phyloP scores from a whole-genome alignment of 92 coral and sea anemone genomes.

The Porites divaricata region DNA sequence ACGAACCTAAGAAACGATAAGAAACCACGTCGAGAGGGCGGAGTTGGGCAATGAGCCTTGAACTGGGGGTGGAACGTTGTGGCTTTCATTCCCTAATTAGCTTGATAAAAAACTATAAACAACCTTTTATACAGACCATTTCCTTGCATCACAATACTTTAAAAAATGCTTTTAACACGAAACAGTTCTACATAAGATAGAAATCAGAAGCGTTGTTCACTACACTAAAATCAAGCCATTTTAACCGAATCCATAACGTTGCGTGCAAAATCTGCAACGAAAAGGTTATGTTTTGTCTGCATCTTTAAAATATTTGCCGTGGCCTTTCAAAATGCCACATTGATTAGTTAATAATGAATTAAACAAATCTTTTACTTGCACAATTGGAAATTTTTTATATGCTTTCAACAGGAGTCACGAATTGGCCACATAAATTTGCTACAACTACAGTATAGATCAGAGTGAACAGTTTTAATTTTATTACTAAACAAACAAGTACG shows the following conservation, averaged over 20 bases:
- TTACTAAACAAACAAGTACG: slow-evolving; percentile 12
- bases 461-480: neutral
- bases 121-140: slow-evolving; percentile 13
- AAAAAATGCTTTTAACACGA: neutral
- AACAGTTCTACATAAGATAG: neutral
- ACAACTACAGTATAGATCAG: neutral
- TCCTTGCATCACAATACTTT: slow-evolving; percentile 7
- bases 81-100: slow-evolving; percentile 41
- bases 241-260: slow-evolving; percentile 34
- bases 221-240: neutral
- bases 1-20: neutral
- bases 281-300: slow-evolving; percentile 29
- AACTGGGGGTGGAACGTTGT: slow-evolving; percentile 44
- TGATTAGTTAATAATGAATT: slow-evolving; percentile 10
- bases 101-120: slow-evolving; percentile 47
- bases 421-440: neutral
- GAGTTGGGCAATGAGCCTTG: slow-evolving; percentile 32
- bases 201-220: neutral
- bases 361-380: neutral
- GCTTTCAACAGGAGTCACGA: neutral
- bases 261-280: slow-evolving; percentile 31
- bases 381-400: neutral
- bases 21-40: slow-evolving; percentile 37
- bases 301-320: slow-evolving; percentile 7
- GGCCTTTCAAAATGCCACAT: neutral